Base-by-base conservation (phyloP, 2,888 invertebrate genomes). In the Cybosia mesomella region DNA sequence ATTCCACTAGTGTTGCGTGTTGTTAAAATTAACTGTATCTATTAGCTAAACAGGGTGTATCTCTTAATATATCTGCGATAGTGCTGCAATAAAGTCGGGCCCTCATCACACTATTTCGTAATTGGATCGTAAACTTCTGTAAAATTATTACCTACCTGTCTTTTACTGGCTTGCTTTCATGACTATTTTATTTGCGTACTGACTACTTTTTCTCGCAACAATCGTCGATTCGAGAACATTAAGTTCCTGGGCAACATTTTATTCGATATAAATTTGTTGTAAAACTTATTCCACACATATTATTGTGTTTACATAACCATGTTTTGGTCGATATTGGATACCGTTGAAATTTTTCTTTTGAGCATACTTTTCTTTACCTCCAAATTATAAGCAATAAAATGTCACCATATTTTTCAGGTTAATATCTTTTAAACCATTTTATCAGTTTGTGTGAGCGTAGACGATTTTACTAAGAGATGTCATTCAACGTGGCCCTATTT, bases 81-180 rank as follows among this genome's bases (percentile, higher is more conserved):
- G 80, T 70, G 62, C 79, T 74, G 86, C 81, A 81, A 85, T 89
- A 89, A 89, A 88, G 76, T 80, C 74, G 78, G 77, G 73, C 80
- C 83, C 83, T 85, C 83, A 86, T 87, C 86, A 87, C 87, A 90
- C 89, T 85, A 87, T 85, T 85, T 82, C 83, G 85, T 89, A 88
- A 90, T 89, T 89, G 87, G 85, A 83, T 77, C 84, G 80, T 88
- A 88, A 89, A 88, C 81, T 79, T 84, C 84, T 84, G 81, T 86
- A 84, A 86, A 85, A 85, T 85, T 82, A 85, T 82, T 86, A 83
- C 83, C 83, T 86, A 83, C 83, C 83, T 80, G 77, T 70, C 79
- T 83, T 87, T 85, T 85, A 85, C 79, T 81, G 80, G 76, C 76
- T 72, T 74, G 68, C 80, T 85, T 81, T 87, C 83, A 87, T 83